Evolutionary conservation across 37 sponge, comb jelly and placozoan species (phyloP).

Genomic region (Oopsacas minuta): DNA sequence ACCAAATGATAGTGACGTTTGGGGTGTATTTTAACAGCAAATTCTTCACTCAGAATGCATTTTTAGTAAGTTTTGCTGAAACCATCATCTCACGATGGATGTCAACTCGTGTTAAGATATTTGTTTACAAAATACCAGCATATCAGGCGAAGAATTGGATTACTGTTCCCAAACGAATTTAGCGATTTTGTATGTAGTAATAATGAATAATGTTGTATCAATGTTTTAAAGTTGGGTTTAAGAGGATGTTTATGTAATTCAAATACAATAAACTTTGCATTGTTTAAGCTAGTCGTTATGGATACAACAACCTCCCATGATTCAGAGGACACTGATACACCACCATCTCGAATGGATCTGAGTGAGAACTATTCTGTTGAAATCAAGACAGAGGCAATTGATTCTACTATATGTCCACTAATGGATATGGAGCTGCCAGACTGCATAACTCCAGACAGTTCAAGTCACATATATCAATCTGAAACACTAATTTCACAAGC

Average conservation of each 20-base stretch:
- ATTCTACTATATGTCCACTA: not conserved
- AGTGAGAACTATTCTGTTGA: not conserved
- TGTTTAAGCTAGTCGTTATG: no score
- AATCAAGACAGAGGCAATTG: not conserved
- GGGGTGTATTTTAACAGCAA: not conserved
- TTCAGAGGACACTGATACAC: not conserved
- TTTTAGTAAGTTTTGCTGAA: not conserved
- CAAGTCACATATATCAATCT: not conserved
- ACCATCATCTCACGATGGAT: not conserved
- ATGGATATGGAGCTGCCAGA: slow-evolving; percentile 14
- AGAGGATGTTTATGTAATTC: no score
- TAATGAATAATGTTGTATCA: not conserved
- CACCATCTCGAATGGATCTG: not conserved
- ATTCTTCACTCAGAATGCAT: not conserved
- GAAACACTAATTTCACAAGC: slow-evolving; percentile 19
- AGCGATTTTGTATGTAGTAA: no score
- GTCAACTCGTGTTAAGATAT: not conserved
- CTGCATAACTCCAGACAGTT: not conserved
- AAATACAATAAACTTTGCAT: no score
- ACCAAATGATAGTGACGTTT: not conserved
- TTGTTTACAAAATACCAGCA: not conserved
- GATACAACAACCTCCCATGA: not conserved
- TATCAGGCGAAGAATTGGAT: not conserved
- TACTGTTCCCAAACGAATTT: not conserved
- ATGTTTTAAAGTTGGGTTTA: no score